Percentiles rank a stretch among this genome's conserved stretches.
phyloP scores from a whole-genome alignment of 2,113 vertebrate genomes.

The Grus americana region DNA sequence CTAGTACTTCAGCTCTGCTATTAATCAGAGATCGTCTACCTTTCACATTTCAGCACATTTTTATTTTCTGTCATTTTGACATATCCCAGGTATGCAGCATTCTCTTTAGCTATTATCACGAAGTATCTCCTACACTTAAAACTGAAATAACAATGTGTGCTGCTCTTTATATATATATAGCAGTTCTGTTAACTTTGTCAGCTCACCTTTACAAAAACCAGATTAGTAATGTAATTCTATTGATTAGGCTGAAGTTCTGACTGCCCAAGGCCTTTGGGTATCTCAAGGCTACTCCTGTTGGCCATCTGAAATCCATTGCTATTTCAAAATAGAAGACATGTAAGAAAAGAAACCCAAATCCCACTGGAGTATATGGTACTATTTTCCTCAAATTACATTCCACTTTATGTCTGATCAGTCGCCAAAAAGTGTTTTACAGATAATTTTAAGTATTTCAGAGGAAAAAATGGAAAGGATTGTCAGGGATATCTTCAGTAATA shows the following conservation, averaged over 20 bases:
- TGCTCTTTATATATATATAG: neutral
- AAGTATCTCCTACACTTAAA: neutral
- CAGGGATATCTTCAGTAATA: neutral
- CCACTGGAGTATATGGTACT: neutral
- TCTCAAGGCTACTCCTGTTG: neutral
- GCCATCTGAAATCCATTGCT: neutral
- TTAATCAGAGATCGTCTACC: neutral
- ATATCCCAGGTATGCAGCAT: neutral
- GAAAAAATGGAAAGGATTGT: neutral
- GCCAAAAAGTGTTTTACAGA: neutral
- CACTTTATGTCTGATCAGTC: neutral
- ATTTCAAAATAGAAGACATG: neutral
- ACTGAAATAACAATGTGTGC: neutral
- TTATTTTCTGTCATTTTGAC: constrained; percentile 41
- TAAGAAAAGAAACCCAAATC: neutral
- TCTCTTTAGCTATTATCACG: neutral
- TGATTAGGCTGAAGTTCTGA: neutral
- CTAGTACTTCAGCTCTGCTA: neutral
- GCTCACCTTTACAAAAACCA: neutral
- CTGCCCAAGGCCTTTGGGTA: neutral
- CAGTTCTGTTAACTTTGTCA: neutral
- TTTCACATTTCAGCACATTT: neutral
- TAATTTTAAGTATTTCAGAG: neutral
- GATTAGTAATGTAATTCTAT: neutral
- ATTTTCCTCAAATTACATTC: neutral